Conservation (phyloP, 2,797 vertebrate species). For the Intellagama lesueurii region DNA sequence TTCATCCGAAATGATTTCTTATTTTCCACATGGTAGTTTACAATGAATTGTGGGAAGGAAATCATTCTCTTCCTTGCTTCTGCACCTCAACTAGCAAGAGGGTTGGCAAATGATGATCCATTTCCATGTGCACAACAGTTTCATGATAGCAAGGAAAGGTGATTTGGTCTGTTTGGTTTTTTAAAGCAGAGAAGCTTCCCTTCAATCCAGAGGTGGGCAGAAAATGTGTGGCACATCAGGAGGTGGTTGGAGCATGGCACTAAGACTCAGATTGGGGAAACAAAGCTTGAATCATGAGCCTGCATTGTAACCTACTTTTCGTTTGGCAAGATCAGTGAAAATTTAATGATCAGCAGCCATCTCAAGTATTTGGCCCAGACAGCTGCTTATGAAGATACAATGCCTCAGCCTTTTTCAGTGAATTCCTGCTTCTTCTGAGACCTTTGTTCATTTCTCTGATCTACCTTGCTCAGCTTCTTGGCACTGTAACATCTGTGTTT, state of each 20-base stretch:
- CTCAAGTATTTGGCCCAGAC: neutral
- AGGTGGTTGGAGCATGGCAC: fast-evolving
- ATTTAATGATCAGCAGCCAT: neutral
- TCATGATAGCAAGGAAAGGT: neutral
- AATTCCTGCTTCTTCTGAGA: fast-evolving
- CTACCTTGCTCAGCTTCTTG: neutral
- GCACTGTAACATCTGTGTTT: neutral
- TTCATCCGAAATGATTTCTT: slow-evolving; percentile 5
- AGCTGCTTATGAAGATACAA: neutral
- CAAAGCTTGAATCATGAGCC: neutral
- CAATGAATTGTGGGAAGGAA: neutral
- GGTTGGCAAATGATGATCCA: slow-evolving; percentile 8
- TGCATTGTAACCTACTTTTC: fast-evolving
- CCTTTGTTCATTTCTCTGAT: neutral
- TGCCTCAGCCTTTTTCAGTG: slow-evolving; percentile 21
- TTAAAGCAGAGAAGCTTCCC: neutral
- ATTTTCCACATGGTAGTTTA: slow-evolving; percentile 18
- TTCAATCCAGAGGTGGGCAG: neutral
- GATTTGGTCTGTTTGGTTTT: no score
- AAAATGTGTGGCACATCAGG: neutral
- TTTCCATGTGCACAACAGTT: slow-evolving; percentile 42
- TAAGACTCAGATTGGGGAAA: neutral
- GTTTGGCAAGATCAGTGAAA: neutral
- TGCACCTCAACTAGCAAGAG: neutral
- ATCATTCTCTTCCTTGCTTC: neutral